Evolutionary conservation across 2,888 invertebrate genomes (phyloP).

Genomic region (Chrysolina oricalcia): DNA sequence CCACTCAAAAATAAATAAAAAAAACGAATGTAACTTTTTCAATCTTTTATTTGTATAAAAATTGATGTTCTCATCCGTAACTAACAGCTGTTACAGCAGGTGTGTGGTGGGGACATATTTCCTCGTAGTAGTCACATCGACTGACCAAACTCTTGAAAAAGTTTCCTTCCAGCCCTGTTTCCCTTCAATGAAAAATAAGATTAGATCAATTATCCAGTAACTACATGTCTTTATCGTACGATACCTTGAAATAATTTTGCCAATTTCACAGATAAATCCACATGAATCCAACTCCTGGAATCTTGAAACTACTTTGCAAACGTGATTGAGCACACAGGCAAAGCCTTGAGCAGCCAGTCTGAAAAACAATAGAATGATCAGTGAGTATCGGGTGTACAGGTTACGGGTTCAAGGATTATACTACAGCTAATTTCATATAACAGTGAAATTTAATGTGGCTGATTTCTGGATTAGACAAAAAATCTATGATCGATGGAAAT

Average conservation of each 20-base stretch:
- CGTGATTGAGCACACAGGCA: slow-evolving; percentile 63
- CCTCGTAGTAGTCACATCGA: slow-evolving; percentile 61
- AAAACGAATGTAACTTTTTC: neutral
- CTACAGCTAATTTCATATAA: no score
- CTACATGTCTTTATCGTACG: slow-evolving; percentile 41
- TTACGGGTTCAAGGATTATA: no score
- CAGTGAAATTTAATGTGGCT: no score
- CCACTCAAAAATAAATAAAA: no score
- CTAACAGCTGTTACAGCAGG: slow-evolving; percentile 38
- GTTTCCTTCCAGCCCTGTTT: slow-evolving; percentile 63
- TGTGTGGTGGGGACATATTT: slow-evolving; percentile 53
- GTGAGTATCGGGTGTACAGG: no score
- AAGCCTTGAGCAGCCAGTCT: slow-evolving; percentile 61
- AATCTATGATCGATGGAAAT: no score
- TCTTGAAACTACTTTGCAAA: slow-evolving; percentile 58
- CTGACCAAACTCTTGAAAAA: slow-evolving; percentile 64
- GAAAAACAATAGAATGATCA: neutral
- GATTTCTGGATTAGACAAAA: no score
- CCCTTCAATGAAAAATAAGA: slow-evolving; percentile 57
- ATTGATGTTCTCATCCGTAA: slow-evolving; percentile 30
- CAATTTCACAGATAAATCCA: slow-evolving; percentile 68
- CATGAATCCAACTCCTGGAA: slow-evolving; percentile 60
- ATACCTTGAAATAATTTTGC: slow-evolving; percentile 65
- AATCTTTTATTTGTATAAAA: neutral
- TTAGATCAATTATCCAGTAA: neutral